Percentiles rank a stretch among this genome's conserved stretches.
Evolutionary conservation across 2,113 vertebrate genomes (phyloP).

Genomic region (Thermophis baileyi): DNA sequence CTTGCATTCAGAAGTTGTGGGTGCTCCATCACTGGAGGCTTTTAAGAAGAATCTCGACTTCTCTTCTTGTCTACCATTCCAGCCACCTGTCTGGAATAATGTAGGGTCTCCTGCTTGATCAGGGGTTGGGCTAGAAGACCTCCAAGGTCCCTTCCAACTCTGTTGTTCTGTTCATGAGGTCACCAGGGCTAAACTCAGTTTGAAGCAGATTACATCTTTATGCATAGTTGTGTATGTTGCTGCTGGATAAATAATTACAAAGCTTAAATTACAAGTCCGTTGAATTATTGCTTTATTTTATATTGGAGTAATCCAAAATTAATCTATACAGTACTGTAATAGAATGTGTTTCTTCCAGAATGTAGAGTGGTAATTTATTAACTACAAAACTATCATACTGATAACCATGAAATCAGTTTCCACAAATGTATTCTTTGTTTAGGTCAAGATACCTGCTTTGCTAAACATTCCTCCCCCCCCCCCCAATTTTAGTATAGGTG

Average conservation of each 20-base stretch:
- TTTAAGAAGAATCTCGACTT: neutral
- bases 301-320: neutral
- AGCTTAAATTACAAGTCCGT: neutral
- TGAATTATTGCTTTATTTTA: neutral
- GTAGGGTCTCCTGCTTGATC: neutral
- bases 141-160: neutral
- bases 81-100: neutral
- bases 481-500: neutral
- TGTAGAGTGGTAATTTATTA: constrained; percentile 2
- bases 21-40: neutral
- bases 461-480: constrained; percentile 2
- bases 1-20: neutral
- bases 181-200: neutral
- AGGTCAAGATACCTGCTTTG: neutral
- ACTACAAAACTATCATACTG: neutral
- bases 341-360: neutral
- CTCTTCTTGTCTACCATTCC: neutral
- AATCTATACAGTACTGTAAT: neutral
- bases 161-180: neutral
- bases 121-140: neutral
- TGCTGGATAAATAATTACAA: neutral
- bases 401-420: neutral
- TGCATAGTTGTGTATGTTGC: neutral
- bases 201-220: neutral
- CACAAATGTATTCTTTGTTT: neutral